Evolutionary conservation across 2,113 vertebrate genomes (phyloP), one percentile per base, ranked within the genome.

Genomic region (Cyprinodon tularosa): DNA sequence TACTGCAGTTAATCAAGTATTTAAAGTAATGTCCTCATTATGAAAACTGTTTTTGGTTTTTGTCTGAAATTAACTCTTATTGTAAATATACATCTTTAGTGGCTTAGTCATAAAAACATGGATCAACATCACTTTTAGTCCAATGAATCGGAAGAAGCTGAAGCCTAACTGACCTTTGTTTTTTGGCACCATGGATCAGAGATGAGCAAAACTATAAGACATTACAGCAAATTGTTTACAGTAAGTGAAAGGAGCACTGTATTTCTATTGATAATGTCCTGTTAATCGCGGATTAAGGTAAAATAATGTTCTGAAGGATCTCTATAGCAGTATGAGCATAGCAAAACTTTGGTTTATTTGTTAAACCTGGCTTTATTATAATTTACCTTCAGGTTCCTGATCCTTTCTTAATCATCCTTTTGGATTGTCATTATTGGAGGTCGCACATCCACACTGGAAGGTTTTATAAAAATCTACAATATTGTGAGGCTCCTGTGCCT

Each of bases 71-170:
- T 77, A 40, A 45, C 66, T 57, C 38, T 44, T n/a, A 39, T 42
- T 45, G 61, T 57, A 59, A 66, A 13, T 68, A 36, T 17, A 66
- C 42, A 36, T 66, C 45, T 67, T 62, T 61, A 84, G 74, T 68
- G 57, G 73, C 61, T 59, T 57, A 47, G 45, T 11, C 6, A 68
- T 39, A 20, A 47, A 66, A 66, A 17, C 29, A 75, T 74, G 78
- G 64, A 88, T 78, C 79, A 69, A 60, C 50, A 45, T 7, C 45
- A 63, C 53, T 76, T 78, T 77, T 72, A 77, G 68, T 57, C 47
- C 76, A 66, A 40, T 60, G 66, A 78, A 39, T 71, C 62, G 61
- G 9, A 74, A 70, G 64, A 20, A 12, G 6, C 29, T 29, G 29
- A 29, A 29, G 75, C 38, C 3, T 76, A 78, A 83, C 62, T 80